Evolutionary conservation across 2,888 invertebrate genomes (phyloP).

Genomic region (Pristionchus mayeri): DNA sequence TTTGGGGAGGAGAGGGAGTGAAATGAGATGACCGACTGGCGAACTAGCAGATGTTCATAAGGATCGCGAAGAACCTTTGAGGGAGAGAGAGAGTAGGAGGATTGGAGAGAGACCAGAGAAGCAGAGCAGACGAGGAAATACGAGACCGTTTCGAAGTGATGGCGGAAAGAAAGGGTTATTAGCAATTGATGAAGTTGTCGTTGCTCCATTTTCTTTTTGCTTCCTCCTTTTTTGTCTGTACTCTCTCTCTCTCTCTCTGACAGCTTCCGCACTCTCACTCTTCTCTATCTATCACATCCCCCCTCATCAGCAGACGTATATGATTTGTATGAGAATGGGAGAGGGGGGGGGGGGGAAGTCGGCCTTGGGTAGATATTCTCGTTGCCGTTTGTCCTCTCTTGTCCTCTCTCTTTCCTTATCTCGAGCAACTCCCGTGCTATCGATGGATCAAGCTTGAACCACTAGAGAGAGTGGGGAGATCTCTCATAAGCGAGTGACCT

Average conservation of each 20-base stretch:
- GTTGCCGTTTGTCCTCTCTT: not conserved
- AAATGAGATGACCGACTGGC: not conserved
- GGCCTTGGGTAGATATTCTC: not conserved
- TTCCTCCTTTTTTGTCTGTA: not conserved
- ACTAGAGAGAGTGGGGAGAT: not conserved
- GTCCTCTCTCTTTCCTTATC: not conserved
- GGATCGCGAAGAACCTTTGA: not conserved
- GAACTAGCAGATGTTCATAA: not conserved
- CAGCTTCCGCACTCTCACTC: not conserved
- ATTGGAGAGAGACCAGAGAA: not conserved
- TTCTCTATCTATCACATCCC: not conserved
- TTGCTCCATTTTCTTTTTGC: not conserved
- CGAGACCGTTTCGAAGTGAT: not conserved
- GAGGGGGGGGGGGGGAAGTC: not conserved
- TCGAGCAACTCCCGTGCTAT: not conserved
- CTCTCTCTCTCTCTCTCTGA: no score
- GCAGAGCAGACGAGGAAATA: not conserved
- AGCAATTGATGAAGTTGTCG: no score
- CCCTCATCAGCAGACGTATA: not conserved
- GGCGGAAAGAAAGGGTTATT: not conserved
- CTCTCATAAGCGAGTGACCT: not conserved
- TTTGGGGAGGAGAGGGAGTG: not conserved
- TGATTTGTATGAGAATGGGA: conserved; percentile 1
- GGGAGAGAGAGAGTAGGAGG: not conserved
- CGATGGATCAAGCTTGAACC: not conserved